These are phyloP conservation scores for Gila robusta DNA, from an alignment of 2,797 vertebrate species.

Conservation along the genomic window DNA sequence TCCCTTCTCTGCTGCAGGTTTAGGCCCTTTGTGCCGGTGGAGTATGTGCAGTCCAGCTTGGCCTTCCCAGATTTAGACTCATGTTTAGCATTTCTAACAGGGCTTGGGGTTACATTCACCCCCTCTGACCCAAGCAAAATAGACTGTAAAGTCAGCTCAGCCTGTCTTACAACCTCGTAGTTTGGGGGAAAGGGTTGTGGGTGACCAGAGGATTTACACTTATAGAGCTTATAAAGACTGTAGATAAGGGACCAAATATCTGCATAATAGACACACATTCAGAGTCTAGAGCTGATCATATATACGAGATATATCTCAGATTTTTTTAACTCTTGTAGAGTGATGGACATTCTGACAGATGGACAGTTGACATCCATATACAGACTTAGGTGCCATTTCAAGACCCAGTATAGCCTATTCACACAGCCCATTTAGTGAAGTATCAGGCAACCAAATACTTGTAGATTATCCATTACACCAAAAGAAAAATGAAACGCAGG, in stretches of 20 bases:
- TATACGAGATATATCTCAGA: slow-evolving; percentile 29
- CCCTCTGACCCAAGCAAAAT: slow-evolving; percentile 87
- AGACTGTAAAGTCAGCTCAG: slow-evolving; percentile 92
- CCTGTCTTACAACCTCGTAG: slow-evolving; percentile 84
- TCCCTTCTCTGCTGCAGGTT: slow-evolving; percentile 71
- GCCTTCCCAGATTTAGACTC: slow-evolving; percentile 90
- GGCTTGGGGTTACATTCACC: slow-evolving; percentile 85
- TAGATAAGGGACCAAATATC: slow-evolving; percentile 54
- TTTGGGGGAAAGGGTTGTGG: neutral
- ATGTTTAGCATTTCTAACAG: slow-evolving; percentile 89
- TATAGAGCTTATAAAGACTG: neutral
- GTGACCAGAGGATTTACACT: neutral
- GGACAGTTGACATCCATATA: slow-evolving; percentile 45
- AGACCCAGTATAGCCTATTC: slow-evolving; percentile 19
- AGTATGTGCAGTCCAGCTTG: slow-evolving; percentile 90
- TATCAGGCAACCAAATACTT: neutral
- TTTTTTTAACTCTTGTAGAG: slow-evolving; percentile 62
- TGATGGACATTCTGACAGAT: slow-evolving; percentile 45
- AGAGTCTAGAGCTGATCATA: slow-evolving; percentile 21
- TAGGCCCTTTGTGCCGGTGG: slow-evolving; percentile 83
- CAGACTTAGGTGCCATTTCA: slow-evolving; percentile 40
- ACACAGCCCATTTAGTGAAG: slow-evolving; percentile 3
- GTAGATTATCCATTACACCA: neutral
- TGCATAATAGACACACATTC: slow-evolving; percentile 42
- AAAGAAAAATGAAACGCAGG: neutral